phyloP scores from a whole-genome alignment of 2,113 vertebrate genomes.

The human region DNA sequence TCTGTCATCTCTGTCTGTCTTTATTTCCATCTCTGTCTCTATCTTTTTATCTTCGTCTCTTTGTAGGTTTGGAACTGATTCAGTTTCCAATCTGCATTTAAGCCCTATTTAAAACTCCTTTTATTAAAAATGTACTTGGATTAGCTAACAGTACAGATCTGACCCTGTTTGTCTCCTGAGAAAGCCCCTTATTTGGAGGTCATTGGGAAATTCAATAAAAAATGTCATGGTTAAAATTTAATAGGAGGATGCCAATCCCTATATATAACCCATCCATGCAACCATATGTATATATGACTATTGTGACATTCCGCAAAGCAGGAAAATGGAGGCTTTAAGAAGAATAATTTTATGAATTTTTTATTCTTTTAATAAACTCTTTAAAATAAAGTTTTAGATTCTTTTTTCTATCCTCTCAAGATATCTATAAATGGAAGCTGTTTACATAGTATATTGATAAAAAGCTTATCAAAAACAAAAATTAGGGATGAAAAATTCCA shows the following conservation, averaged over 20 bases:
- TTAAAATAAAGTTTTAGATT: background rate
- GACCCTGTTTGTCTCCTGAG: background rate
- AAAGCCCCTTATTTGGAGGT: background rate
- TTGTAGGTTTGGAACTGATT: background rate
- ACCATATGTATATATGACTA: background rate
- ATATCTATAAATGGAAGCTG: constrained; percentile 50
- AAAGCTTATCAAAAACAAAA: constrained; percentile 43
- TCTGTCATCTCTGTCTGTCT: background rate
- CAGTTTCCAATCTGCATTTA: background rate
- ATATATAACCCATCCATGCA: background rate
- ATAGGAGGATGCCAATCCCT: background rate
- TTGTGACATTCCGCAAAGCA: background rate
- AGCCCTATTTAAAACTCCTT: background rate
- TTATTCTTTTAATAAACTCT: background rate
- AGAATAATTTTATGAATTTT: background rate
- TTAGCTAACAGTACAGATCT: background rate
- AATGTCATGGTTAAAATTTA: background rate
- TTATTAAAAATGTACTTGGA: background rate
- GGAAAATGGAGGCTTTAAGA: background rate
- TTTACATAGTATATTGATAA: constrained; percentile 10
- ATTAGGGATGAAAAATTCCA: constrained; percentile 9
- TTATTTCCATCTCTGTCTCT: background rate
- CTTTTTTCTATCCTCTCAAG: background rate
- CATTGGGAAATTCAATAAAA: background rate
- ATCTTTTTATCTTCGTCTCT: background rate